These are phyloP conservation scores for Tillus elongatus DNA, from an alignment of 2,888 invertebrate genomes.

Conservation along the genomic window DNA sequence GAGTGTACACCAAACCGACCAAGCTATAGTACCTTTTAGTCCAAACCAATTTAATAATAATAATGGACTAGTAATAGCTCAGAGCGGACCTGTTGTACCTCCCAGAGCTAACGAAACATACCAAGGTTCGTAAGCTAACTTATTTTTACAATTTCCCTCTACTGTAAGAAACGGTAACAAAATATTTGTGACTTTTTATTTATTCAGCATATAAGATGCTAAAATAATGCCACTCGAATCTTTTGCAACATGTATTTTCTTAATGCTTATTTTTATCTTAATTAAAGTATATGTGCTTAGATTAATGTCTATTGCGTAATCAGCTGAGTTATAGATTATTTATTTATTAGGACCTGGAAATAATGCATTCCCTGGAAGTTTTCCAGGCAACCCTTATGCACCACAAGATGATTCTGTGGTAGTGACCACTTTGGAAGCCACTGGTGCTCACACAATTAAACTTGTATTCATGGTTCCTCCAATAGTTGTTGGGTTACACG, in stretches of 20 bases:
- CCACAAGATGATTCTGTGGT: constrained; percentile 45
- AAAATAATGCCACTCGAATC: too few species aligned
- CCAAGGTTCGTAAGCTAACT: constrained; percentile 29
- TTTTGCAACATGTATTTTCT: too few species aligned
- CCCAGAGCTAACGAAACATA: constrained; percentile 30
- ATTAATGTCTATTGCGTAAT: too few species aligned
- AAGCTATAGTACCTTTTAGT: constrained; percentile 14
- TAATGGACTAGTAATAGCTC: constrained; percentile 29
- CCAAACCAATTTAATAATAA: constrained; percentile 18
- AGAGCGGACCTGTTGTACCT: constrained; percentile 28
- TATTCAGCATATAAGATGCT: too few species aligned
- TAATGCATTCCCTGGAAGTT: constrained; percentile 27
- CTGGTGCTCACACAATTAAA: constrained; percentile 70
- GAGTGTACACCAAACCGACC: constrained; percentile 24
- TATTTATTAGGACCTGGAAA: not conserved
- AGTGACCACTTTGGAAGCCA: constrained; percentile 55
- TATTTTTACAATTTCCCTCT: too few species aligned
- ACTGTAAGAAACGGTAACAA: too few species aligned
- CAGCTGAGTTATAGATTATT: too few species aligned
- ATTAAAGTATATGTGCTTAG: too few species aligned
- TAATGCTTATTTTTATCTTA: too few species aligned
- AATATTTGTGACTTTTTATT: too few species aligned
- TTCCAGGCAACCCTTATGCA: constrained; percentile 33
- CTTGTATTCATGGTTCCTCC: constrained; percentile 75
- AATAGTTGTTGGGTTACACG: constrained; percentile 75